Conservation (phyloP, 2,113 vertebrate genomes). For the Takifugu flavidus region DNA sequence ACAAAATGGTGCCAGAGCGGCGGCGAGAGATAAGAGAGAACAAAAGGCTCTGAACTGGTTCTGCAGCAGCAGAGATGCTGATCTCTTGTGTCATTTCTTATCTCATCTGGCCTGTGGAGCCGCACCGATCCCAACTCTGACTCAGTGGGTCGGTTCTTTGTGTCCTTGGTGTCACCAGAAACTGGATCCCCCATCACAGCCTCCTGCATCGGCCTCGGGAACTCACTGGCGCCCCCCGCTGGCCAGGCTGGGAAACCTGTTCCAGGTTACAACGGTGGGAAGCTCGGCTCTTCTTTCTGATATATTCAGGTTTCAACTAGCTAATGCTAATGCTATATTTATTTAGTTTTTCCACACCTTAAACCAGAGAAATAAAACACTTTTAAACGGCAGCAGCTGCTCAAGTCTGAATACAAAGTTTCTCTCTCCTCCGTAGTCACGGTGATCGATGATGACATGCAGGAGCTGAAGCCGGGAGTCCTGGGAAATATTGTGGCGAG, state of each 20-base stretch:
- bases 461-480: constrained; percentile 79
- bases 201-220: constrained; percentile 87
- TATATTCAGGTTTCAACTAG: no score
- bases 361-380: no score
- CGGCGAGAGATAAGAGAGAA: no score
- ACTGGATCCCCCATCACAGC: constrained; percentile 92
- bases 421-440: constrained; percentile 75
- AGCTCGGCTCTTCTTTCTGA: neutral
- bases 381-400: no score
- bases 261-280: constrained; percentile 92
- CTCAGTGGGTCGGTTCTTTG: neutral
- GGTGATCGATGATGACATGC: constrained; percentile 86
- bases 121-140: neutral
- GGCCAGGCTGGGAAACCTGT: constrained; percentile 92
- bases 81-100: no score
- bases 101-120: no score
- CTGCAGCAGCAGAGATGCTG: neutral
- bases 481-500: constrained; percentile 96
- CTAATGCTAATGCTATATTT: no score
- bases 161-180: constrained; percentile 69
- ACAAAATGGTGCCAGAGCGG: no score
- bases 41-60: no score
- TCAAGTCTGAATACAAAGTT: neutral
- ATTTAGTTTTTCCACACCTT: no score
- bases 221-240: constrained; percentile 83